Evolutionary conservation across 2,888 invertebrate species (phyloP).

Genomic region (Synanthedon andrenaeformis): DNA sequence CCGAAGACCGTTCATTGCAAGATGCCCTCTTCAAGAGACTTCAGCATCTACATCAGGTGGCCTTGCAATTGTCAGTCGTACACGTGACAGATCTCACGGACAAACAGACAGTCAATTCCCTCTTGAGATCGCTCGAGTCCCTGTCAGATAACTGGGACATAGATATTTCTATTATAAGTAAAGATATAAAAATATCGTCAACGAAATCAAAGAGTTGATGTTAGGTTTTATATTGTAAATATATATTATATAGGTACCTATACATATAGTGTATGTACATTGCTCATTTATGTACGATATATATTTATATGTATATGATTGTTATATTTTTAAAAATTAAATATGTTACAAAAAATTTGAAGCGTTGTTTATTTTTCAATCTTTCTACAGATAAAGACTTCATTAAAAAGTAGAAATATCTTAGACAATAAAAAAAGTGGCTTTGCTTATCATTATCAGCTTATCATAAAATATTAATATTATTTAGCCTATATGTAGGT

Average conservation of each 20-base stretch:
- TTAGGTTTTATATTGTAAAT: constrained; percentile 10
- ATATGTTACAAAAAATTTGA: constrained; percentile 43
- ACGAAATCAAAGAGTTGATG: constrained; percentile 23
- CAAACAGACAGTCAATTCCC: constrained; percentile 25
- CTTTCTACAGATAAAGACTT: no score
- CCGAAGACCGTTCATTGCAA: constrained; percentile 30
- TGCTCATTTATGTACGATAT: constrained; percentile 42
- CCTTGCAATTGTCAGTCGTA: constrained; percentile 44
- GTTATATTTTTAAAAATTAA: constrained; percentile 48
- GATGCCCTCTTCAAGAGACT: constrained; percentile 46
- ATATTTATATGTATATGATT: constrained; percentile 29
- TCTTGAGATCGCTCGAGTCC: constrained; percentile 32
- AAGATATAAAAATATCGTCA: constrained; percentile 18
- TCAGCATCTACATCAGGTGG: constrained; percentile 45
- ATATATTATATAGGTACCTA: constrained; percentile 7
- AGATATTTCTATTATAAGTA: constrained; percentile 35
- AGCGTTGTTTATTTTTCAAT: constrained; percentile 3
- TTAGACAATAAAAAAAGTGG: no score
- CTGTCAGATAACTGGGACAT: constrained; percentile 47
- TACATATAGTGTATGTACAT: constrained; percentile 67
- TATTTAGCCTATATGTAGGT: no score
- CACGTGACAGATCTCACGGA: constrained; percentile 40
- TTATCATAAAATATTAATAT: no score
- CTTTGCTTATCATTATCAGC: no score
- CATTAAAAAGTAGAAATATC: no score